Base-by-base conservation (phyloP, 2,113 vertebrate species). In the Mormoops blainvillei region DNA sequence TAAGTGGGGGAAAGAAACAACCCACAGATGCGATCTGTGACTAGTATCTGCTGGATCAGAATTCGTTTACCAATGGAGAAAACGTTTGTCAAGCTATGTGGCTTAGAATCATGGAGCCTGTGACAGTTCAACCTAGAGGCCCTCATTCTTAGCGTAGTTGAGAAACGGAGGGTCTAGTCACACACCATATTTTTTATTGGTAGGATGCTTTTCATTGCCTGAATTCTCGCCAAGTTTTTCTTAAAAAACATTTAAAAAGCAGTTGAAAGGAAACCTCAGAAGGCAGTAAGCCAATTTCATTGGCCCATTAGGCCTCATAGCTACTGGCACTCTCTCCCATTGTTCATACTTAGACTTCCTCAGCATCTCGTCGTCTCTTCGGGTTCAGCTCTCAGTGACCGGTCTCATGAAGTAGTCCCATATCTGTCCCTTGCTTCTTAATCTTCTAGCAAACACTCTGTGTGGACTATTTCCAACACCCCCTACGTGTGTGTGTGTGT, bases 261-360 rank as follows among this genome's bases (percentile, higher is more conserved):
- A 71, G 56, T 88, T 94, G 82, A 90, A 88, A 91, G 91, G 12
- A 12, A 68, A 9, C 45, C 54, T 91, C 41, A 52, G 94, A 91
- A 96, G 73, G 67, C 68, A 92, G 61, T 77, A 90, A 70, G 48
- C 58, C 48, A 63, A 61, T 95, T 96, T 94, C 82, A 86, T 74
- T 94, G 85, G 94, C 52, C 81, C 77, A 93, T 91, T 97, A 94
- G 91, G 81, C 67, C 67, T 95, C 45, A 28, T 80, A 96, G 77
- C 88, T 91, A 18, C 94, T 88, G 93, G 81, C 95, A 58, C 5
- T 89, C 71, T 93, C 67, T 52, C 45, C 16, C 20, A 71, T 74
- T 71, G 76, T 86, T 94, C 26, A 41, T n/a, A 71, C 14, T 91
- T 84, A 43, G 16, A 28, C 81, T 61, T 94, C 86, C 43, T 91